phyloP scores from a whole-genome alignment of 1,140 invertebrate species.

The Cyclargus thomasi region DNA sequence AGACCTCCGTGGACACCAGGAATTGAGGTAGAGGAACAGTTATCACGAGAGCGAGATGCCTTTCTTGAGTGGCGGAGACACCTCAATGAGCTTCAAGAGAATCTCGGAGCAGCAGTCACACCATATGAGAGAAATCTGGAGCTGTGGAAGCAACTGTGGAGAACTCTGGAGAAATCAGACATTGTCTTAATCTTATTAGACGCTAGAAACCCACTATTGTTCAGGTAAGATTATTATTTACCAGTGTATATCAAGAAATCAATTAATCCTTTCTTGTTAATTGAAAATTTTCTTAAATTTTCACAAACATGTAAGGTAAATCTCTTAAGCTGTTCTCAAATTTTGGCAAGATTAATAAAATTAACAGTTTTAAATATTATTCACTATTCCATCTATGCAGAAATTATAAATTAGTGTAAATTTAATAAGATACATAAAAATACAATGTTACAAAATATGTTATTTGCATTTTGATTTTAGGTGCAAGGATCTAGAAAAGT shows the following conservation, averaged over 20 bases:
- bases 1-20: slow-evolving; percentile 88
- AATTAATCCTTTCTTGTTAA: too few species aligned
- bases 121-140: slow-evolving; percentile 99
- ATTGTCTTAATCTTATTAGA: slow-evolving; percentile 97
- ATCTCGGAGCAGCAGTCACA: slow-evolving; percentile 88
- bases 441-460: not conserved
- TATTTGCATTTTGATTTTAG: slow-evolving; percentile 39
- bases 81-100: slow-evolving; percentile 83
- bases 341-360: too few species aligned
- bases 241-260: too few species aligned
- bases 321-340: too few species aligned
- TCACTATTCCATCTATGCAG: too few species aligned
- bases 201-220: slow-evolving; percentile 96
- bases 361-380: too few species aligned
- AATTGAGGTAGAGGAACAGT: slow-evolving; percentile 86
- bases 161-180: slow-evolving; percentile 97
- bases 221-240: slow-evolving; percentile 76
- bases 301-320: too few species aligned
- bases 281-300: too few species aligned
- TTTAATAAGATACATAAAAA: too few species aligned
- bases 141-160: slow-evolving; percentile 99
- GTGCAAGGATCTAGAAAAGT: slow-evolving; percentile 94
- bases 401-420: too few species aligned
- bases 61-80: slow-evolving; percentile 93
- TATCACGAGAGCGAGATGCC: slow-evolving; percentile 83